Conservation (phyloP, 1,140 invertebrate genomes). For the Orius insidiosus region DNA sequence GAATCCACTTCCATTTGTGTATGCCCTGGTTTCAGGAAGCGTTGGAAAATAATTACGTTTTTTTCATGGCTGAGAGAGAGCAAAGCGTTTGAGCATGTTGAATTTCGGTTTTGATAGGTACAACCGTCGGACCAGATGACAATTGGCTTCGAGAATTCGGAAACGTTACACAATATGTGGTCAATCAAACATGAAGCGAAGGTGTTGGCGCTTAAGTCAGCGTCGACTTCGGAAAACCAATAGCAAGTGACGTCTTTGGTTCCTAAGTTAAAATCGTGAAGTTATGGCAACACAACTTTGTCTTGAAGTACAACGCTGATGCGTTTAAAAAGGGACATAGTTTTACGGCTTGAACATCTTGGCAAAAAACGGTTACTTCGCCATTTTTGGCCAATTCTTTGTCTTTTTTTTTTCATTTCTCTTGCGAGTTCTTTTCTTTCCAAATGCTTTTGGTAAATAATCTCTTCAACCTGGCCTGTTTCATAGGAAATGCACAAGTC, state of each 20-base stretch:
- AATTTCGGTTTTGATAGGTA: slow-evolving; percentile 24
- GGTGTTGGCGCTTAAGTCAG: slow-evolving; percentile 25
- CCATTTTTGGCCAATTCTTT: slow-evolving; percentile 17
- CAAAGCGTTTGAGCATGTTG: slow-evolving; percentile 23
- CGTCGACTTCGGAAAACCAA: slow-evolving; percentile 27
- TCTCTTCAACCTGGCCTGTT: too few relatives aligned
- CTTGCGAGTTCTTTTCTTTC: slow-evolving; percentile 18
- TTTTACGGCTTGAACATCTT: slow-evolving; percentile 27
- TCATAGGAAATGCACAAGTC: too few relatives aligned
- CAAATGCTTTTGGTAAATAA: too few relatives aligned
- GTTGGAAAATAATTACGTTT: slow-evolving; percentile 24
- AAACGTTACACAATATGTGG: slow-evolving; percentile 18
- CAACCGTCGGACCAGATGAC: slow-evolving; percentile 21
- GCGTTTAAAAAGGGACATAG: slow-evolving; percentile 24
- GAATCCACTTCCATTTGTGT: slow-evolving; percentile 28
- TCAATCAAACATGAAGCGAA: slow-evolving; percentile 25
- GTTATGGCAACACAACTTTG: slow-evolving; percentile 27
- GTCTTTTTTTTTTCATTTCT: slow-evolving; percentile 20
- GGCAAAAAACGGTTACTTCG: slow-evolving; percentile 21
- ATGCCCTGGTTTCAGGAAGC: slow-evolving; percentile 27
- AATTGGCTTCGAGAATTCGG: slow-evolving; percentile 1
- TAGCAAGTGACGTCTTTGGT: slow-evolving; percentile 23
- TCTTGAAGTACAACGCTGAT: slow-evolving; percentile 28
- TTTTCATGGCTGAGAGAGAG: slow-evolving; percentile 19
- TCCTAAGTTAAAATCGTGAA: slow-evolving; percentile 28